Evolutionary conservation across 1,140 invertebrate genomes (phyloP).

Genomic region (Drosophila serrata): DNA sequence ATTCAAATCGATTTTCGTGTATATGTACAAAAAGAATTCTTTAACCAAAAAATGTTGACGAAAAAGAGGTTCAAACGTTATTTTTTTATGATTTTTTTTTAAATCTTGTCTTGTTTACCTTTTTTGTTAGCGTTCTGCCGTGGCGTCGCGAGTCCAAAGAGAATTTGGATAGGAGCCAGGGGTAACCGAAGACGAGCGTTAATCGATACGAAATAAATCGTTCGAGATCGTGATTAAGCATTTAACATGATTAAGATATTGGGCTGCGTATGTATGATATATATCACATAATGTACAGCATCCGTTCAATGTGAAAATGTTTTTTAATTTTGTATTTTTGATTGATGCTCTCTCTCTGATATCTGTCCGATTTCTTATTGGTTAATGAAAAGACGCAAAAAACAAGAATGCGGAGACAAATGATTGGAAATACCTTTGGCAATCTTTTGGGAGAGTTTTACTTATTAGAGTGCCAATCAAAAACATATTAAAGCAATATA

Average conservation of each 20-base stretch:
- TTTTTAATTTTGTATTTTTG: conserved; percentile 5
- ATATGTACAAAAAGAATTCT: conserved; percentile 13
- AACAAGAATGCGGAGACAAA: conserved; percentile 34
- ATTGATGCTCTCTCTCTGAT: not conserved
- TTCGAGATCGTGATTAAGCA: conserved; percentile 67
- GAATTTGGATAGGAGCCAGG: conserved; percentile 4
- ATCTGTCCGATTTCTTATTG: conserved; percentile 29
- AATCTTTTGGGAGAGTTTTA: conserved; percentile 18
- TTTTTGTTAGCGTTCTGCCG: conserved; percentile 56
- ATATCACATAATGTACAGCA: conserved; percentile 59
- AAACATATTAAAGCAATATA: conserved; percentile 23
- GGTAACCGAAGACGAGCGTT: conserved; percentile 44
- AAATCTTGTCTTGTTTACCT: conserved; percentile 45
- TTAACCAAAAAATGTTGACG: not conserved
- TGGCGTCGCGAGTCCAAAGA: conserved; percentile 39
- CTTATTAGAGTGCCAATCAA: conserved; percentile 51
- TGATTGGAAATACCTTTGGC: conserved; percentile 34
- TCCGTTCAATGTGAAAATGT: conserved; percentile 46
- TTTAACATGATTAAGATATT: conserved; percentile 78
- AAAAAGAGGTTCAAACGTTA: conserved; percentile 18
- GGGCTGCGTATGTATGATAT: conserved; percentile 62
- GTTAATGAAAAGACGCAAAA: conserved; percentile 22
- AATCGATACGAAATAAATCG: conserved; percentile 72
- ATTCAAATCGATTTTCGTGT: not conserved
- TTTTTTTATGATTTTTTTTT: conserved; percentile 30